Evolutionary conservation across 53 echinoderm and acorn worm species (phyloP), one percentile per base, ranked within the genome.

Genomic region (Antedon mediterranea): DNA sequence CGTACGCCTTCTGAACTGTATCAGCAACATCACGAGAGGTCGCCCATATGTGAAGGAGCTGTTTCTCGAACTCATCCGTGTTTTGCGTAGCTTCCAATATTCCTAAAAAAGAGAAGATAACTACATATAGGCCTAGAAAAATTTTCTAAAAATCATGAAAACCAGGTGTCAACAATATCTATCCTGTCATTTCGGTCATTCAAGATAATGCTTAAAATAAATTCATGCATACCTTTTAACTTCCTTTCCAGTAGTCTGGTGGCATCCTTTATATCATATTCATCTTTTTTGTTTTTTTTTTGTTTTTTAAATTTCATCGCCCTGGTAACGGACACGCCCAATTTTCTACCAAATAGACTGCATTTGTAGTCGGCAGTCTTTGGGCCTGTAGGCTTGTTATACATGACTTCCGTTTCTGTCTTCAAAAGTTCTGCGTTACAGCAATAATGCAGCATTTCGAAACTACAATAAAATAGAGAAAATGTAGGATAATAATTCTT

Each of bases 231-330:
- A 92, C 97, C 97, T 32, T 88, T 92, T 31, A 97, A 78, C 76
- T 95, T 97, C 82, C 92, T 95, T 28, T 71, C 84, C 30, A 97
- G 83, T 32, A 97, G 82, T 73, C 86, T 85, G 32, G 82, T 88
- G 0, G 92, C 98, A 79, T 98, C 98, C 74, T 98, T 98, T 14
- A 75, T 43, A 75, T 90, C 88, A 82, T 89, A 93, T 28, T 83
- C 83, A 26, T 98, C 91, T 43, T 82, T 79, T 85, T 84, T n/a
- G n/a, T n/a, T n/a, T n/a, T n/a, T n/a, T n/a, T n/a, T n/a, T n/a
- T n/a, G n/a, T n/a, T n/a, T n/a, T n/a, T n/a, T n/a, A n/a, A n/a
- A 98, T 77, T 92, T 92, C 90, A 93, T 93, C 29, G 98, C 98
- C 76, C 98, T 77, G 73, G 98, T 98, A 32, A 98, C 98, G 29